Conservation (phyloP, 2,113 vertebrate genomes). For the Syrmaticus mikado region DNA sequence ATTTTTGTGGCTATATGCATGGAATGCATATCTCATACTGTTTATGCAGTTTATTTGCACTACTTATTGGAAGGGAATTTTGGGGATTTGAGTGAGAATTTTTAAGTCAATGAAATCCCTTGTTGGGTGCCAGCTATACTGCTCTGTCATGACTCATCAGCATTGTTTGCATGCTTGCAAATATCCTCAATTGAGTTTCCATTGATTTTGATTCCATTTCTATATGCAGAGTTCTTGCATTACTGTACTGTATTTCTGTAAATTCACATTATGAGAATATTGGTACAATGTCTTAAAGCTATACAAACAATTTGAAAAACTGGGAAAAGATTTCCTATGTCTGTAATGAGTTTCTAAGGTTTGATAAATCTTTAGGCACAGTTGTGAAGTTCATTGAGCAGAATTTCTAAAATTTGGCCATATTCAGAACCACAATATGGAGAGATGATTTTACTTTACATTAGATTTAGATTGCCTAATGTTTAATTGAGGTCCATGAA, state of each 20-base stretch:
- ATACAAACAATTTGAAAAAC: background rate
- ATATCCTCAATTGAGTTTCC: slow-evolving; percentile 1
- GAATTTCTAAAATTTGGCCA: background rate
- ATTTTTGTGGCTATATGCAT: background rate
- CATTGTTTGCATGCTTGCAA: background rate
- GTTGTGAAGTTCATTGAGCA: background rate
- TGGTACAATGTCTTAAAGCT: background rate
- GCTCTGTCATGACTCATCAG: background rate
- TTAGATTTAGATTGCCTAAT: background rate
- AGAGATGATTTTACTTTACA: background rate
- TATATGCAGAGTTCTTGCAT: background rate
- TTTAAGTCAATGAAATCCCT: background rate
- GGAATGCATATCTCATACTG: background rate
- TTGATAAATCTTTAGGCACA: background rate
- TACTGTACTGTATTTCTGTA: slow-evolving; percentile 14
- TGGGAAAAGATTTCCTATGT: background rate
- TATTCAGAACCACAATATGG: background rate
- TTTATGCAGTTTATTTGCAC: background rate
- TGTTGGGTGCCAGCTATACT: background rate
- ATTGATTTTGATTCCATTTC: slow-evolving; percentile 41
- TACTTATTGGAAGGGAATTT: background rate
- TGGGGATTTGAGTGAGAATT: background rate
- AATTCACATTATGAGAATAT: background rate
- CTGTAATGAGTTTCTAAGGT: background rate
- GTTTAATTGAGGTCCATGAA: background rate